Conservation (phyloP, 2,113 vertebrate genomes). For the Tragulus kanchil region DNA sequence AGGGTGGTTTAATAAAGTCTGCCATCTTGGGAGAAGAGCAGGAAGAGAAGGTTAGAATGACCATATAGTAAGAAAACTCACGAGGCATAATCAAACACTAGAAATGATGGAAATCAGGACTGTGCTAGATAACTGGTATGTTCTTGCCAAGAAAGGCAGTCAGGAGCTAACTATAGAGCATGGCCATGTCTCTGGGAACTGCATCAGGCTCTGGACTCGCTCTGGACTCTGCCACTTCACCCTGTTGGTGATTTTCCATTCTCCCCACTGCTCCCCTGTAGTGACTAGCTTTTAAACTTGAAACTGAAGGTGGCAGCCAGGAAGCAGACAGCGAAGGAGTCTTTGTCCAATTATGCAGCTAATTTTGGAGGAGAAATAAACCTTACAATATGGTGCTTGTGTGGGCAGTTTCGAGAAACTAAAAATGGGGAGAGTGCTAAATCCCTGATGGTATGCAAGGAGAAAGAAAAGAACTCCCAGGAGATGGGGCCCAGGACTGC, state of each 20-base stretch:
- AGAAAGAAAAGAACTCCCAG: background rate
- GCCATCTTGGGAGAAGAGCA: background rate
- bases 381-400: background rate
- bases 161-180: slow-evolving; percentile 67
- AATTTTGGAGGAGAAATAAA: background rate
- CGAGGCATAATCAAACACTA: background rate
- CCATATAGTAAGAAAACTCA: background rate
- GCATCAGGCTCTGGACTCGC: background rate
- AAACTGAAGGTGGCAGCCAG: background rate
- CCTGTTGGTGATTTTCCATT: slow-evolving; percentile 21
- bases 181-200: background rate
- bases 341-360: background rate
- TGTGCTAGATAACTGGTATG: slow-evolving; percentile 46
- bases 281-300: background rate
- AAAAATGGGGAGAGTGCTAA: background rate
- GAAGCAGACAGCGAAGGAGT: background rate
- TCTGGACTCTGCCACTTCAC: background rate
- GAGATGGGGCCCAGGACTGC: background rate
- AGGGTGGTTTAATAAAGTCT: background rate
- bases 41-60: background rate
- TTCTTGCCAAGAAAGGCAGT: slow-evolving; percentile 43
- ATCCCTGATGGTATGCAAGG: background rate
- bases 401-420: slow-evolving; percentile 18
- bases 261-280: background rate
- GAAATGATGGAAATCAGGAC: background rate